A percentile compares a stretch with the other conserved stretches of the same genome.
Conservation (phyloP, 2,797 vertebrate genomes). For the Acestrorhynchus altus region DNA sequence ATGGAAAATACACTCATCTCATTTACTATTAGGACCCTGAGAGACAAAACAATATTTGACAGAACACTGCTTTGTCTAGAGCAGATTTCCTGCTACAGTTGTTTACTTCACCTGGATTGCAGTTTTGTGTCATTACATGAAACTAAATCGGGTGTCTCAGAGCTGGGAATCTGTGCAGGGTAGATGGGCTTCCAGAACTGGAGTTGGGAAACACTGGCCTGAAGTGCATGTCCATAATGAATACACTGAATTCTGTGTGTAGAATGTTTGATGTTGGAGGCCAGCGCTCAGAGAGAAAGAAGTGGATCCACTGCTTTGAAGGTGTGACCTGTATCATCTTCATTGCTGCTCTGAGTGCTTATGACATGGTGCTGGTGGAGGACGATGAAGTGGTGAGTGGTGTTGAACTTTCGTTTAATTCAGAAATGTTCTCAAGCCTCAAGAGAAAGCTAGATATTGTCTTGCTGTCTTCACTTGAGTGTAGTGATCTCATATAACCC, state of each 20-base stretch:
- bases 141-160: too few species aligned
- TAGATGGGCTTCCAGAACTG: too few species aligned
- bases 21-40: too few species aligned
- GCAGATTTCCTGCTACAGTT: too few species aligned
- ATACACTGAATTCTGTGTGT: conserved; percentile 23
- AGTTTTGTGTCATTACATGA: too few species aligned
- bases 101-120: too few species aligned
- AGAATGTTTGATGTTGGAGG: conserved; percentile 99
- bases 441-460: background rate
- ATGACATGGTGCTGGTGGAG: conserved; percentile 98
- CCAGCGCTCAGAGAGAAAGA: conserved; percentile 97
- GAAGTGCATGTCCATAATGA: background rate
- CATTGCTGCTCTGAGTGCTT: conserved; percentile 95
- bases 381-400: conserved; percentile 95
- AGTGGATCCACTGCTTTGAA: conserved; percentile 99
- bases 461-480: background rate
- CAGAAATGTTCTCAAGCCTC: background rate
- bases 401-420: too few species aligned
- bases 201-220: too few species aligned
- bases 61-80: too few species aligned
- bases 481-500: background rate
- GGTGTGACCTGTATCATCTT: conserved; percentile 99
- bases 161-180: too few species aligned
- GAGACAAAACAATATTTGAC: too few species aligned
- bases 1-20: too few species aligned